Evolutionary conservation across 1,140 invertebrate species (phyloP).

Genomic region (Rhopalosiphum padi): DNA sequence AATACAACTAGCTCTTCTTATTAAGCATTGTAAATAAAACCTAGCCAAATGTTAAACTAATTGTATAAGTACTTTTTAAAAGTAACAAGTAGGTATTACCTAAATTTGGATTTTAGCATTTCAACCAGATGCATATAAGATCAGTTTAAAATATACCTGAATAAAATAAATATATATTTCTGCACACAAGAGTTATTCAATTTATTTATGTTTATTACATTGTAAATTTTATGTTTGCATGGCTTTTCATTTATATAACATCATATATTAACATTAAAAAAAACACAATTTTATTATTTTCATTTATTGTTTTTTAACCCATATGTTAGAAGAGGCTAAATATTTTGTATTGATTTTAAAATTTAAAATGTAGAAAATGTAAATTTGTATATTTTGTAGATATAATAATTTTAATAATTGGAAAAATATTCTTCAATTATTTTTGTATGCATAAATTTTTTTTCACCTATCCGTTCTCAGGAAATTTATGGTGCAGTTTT

Average conservation of each 20-base stretch:
- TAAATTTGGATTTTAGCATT: neutral
- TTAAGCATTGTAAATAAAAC: neutral
- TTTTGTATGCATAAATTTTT: conserved; percentile 33
- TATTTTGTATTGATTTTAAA: conserved; percentile 21
- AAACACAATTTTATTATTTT: conserved; percentile 1
- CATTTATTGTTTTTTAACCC: neutral
- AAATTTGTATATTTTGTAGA: neutral
- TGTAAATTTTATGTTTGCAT: conserved; percentile 5
- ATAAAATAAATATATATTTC: neutral
- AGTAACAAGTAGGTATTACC: neutral
- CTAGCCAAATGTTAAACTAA: neutral
- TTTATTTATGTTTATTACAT: neutral
- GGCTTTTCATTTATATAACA: conserved; percentile 4
- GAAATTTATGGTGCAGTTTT: conserved; percentile 69
- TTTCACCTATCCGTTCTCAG: conserved; percentile 45
- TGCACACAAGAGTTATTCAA: neutral
- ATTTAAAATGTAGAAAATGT: neutral
- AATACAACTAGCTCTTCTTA: neutral
- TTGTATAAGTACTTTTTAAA: neutral
- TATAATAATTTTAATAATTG: conserved; percentile 18
- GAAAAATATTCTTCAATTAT: conserved; percentile 19
- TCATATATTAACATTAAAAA: conserved; percentile 1
- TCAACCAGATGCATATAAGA: neutral
- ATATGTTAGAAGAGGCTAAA: conserved; percentile 1
- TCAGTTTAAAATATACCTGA: neutral